These are phyloP conservation scores for Slavum lentiscoides DNA, from an alignment of 2,888 invertebrate genomes.

Conservation along the genomic window DNA sequence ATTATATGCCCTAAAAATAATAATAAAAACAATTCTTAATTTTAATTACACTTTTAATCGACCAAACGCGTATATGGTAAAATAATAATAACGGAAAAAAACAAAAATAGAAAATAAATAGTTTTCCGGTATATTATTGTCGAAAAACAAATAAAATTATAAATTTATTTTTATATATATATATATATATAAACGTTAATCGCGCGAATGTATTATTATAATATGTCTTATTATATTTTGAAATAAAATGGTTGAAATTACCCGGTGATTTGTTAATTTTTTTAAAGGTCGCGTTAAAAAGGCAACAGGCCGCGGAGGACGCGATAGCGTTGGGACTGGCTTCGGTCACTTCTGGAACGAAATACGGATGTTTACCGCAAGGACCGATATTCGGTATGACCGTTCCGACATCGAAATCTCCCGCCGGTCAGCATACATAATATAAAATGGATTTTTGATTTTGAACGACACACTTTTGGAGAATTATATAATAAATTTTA, in stretches of 20 bases:
- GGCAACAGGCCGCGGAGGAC: conserved; percentile 96
- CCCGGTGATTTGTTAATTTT: conserved; percentile 19
- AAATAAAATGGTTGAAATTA: background rate
- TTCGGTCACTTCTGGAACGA: conserved; percentile 78
- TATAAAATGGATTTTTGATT: background rate
- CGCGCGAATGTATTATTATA: too few species aligned
- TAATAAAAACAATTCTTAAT: too few species aligned
- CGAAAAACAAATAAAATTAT: too few species aligned
- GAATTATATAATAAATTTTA: too few species aligned
- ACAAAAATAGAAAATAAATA: too few species aligned
- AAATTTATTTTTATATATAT: too few species aligned
- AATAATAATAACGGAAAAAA: too few species aligned
- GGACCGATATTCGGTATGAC: conserved; percentile 90
- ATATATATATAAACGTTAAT: too few species aligned
- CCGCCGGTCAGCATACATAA: background rate
- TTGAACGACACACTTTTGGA: background rate
- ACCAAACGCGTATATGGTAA: too few species aligned
- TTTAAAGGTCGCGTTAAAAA: conserved; percentile 84
- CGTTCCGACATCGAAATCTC: conserved; percentile 60
- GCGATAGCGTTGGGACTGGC: conserved; percentile 91
- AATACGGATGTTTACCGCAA: conserved; percentile 76
- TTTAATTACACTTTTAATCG: too few species aligned
- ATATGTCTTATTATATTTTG: background rate
- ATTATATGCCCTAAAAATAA: too few species aligned
- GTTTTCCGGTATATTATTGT: too few species aligned